Evolutionary conservation across 1,140 invertebrate species (phyloP).

Genomic region (Daktulosphaira vitifoliae): DNA sequence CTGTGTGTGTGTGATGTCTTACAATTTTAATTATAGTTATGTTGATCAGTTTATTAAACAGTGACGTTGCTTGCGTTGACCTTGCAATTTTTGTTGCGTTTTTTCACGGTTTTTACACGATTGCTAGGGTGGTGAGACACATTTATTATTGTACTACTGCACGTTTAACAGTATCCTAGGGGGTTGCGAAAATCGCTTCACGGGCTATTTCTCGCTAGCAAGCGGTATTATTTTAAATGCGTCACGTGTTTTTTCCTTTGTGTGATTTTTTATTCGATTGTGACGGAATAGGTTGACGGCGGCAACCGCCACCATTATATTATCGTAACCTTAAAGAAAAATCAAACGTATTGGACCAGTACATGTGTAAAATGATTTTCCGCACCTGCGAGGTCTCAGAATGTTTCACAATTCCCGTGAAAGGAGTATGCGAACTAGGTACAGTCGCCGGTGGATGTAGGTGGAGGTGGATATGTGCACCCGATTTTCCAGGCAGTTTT

Average conservation of each 20-base stretch:
- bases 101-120: neutral
- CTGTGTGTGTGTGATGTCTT: too few species aligned
- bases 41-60: too few species aligned
- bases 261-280: slow-evolving; percentile 12
- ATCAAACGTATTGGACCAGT: neutral
- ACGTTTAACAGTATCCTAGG: neutral
- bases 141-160: too few species aligned
- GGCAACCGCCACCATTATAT: slow-evolving; percentile 17
- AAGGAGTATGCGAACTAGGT: too few species aligned
- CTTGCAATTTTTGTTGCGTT: neutral
- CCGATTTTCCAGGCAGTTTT: slow-evolving; percentile 23
- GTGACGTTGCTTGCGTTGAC: neutral
- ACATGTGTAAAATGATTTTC: slow-evolving; percentile 32
- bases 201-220: slow-evolving; percentile 31
- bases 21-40: too few species aligned
- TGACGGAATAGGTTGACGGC: slow-evolving; percentile 9
- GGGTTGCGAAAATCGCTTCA: slow-evolving; percentile 31
- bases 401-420: neutral
- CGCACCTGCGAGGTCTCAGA: slow-evolving; percentile 12
- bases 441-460: neutral
- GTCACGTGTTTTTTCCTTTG: slow-evolving; percentile 11
- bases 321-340: slow-evolving; percentile 28
- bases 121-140: too few species aligned
- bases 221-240: slow-evolving; percentile 5
- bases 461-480: neutral